Evolutionary conservation across 2,113 vertebrate genomes (phyloP), one percentile per base, ranked within the genome.

Genomic region (Oxyura jamaicensis): DNA sequence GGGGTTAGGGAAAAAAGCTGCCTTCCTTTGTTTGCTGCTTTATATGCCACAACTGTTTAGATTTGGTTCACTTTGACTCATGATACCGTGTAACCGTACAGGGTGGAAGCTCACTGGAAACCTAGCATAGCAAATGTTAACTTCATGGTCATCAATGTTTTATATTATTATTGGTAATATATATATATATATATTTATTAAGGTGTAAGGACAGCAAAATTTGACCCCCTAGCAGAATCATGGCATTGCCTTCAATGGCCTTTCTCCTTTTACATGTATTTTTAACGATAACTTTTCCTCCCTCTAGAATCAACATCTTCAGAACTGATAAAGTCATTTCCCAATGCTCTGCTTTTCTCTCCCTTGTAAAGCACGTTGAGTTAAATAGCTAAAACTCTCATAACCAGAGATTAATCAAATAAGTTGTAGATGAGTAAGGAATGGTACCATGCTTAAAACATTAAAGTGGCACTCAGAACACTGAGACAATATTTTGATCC

Each of bases 21-120:
- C 72, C 91, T 95, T 26, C 92, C 75, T 97, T 94, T 95, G 93
- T 93, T 95, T 93, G 91, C 90, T 89, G 71, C 36, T 96, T 96
- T 78, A 77, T 86, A 78, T 91, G 95, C 95, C 79, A 91, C 73
- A 92, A 92, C 73, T 69, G 76, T 66, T 97, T 91, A 84, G 69
- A 87, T 92, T 85, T 87, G 93, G 81, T 65, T 88, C 90, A 21
- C 82, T 93, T 85, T 94, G 53, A 53, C 66, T 94, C 90, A 13
- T 26, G 72, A 75, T 91, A 48, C 39, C 31, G 50, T 13, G 13
- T 20, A 77, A 50, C 8, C 55, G 13, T 9, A 28, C 2, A 10
- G 48, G 33, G 46, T 26, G 53, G 62, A 88, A 72, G 73, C 79
- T 83, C 93, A 21, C 3, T 2, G 52, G n/a, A 58, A 88, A 50